Conservation (phyloP, 2,797 vertebrate genomes). For the Varecia variegata region DNA sequence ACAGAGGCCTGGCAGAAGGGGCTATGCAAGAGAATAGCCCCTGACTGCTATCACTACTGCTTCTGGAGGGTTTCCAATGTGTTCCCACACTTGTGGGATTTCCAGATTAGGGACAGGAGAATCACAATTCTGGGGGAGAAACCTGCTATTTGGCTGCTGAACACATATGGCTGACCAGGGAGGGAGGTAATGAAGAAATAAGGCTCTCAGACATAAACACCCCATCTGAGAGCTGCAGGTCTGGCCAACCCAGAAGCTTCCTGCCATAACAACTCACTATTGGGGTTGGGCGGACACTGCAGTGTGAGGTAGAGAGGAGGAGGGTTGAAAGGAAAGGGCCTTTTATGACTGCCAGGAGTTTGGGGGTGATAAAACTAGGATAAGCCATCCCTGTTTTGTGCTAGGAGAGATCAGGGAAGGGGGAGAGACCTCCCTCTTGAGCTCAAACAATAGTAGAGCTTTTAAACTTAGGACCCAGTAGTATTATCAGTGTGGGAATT, state of each 20-base stretch:
- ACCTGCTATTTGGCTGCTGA: not conserved
- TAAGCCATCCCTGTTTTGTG: not conserved
- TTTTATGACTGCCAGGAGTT: not conserved
- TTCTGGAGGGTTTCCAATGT: not conserved
- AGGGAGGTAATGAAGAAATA: not conserved
- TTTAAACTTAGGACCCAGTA: not conserved
- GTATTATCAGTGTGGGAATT: not conserved
- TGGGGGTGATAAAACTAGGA: conserved; percentile 4
- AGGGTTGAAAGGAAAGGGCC: not conserved
- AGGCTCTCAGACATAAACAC: not conserved
- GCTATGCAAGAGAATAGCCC: not conserved
- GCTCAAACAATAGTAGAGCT: not conserved
- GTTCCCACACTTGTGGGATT: not conserved
- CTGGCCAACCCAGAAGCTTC: not conserved
- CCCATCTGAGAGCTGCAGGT: not conserved
- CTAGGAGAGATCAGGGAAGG: not conserved
- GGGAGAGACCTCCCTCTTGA: not conserved
- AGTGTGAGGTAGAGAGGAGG: not conserved
- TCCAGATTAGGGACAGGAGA: not conserved
- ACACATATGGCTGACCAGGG: not conserved
- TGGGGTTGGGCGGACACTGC: not conserved
- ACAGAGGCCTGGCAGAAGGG: not conserved
- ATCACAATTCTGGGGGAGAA: not conserved
- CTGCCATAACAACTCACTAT: not conserved
- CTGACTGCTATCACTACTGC: not conserved